Conservation (phyloP, 1,140 invertebrate species). For the Xylocopa sonorina region DNA sequence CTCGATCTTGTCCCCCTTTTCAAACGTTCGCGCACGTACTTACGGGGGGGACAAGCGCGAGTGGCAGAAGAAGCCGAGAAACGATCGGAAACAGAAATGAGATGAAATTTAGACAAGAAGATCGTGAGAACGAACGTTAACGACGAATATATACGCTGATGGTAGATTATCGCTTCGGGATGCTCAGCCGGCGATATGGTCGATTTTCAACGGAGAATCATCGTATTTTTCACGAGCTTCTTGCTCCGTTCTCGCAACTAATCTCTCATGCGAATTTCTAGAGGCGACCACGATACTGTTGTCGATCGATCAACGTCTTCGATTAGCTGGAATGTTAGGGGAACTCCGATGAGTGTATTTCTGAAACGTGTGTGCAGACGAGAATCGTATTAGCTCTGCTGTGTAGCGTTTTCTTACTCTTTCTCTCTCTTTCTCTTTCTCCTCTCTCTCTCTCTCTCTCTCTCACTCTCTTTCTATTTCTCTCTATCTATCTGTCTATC, state of each 20-base stretch:
- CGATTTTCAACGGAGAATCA: not conserved
- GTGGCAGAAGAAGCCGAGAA: slow-evolving; percentile 2
- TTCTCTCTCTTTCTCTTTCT: slow-evolving; percentile 1
- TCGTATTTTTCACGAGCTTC: slow-evolving; percentile 41
- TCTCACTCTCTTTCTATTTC: not conserved
- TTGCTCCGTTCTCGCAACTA: not conserved
- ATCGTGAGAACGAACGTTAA: slow-evolving; percentile 10
- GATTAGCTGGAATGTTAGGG: slow-evolving; percentile 26
- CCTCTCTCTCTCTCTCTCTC: not conserved
- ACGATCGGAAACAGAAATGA: slow-evolving; percentile 7
- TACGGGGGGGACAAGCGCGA: slow-evolving; percentile 2
- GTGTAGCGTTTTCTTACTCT: slow-evolving; percentile 9
- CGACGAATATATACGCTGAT: not conserved
- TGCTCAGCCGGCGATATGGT: not conserved
- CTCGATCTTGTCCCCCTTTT: slow-evolving; percentile 23
- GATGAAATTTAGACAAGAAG: slow-evolving; percentile 5
- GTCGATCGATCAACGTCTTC: slow-evolving; percentile 25
- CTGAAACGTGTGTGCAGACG: slow-evolving; percentile 31
- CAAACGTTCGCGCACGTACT: slow-evolving; percentile 5
- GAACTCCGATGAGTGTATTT: slow-evolving; percentile 28
- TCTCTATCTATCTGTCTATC: not conserved
- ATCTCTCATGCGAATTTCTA: not conserved
- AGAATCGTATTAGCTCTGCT: not conserved
- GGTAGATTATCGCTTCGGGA: not conserved
- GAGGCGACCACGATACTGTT: not conserved